phyloP scores from a whole-genome alignment of 2,888 invertebrate genomes.

The Melikaiella ostensackeni region DNA sequence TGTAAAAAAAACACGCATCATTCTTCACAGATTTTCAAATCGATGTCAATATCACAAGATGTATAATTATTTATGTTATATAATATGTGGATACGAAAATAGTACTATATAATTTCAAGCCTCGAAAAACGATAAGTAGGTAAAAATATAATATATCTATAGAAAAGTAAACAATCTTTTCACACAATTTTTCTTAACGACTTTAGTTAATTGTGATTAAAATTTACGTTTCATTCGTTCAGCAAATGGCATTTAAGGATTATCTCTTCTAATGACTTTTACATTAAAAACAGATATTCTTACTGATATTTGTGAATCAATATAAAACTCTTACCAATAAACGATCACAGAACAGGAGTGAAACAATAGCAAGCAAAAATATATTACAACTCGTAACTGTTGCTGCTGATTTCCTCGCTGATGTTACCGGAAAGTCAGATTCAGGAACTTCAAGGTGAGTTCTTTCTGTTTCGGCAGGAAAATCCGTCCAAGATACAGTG shows the following conservation, averaged over 20 bases:
- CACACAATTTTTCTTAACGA: not conserved
- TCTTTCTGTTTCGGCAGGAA: not conserved
- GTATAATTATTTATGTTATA: not conserved
- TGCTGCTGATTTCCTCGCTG: not conserved
- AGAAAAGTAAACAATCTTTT: not conserved
- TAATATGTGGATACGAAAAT: not conserved
- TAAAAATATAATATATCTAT: not conserved
- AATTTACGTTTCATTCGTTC: slow-evolving; percentile 8
- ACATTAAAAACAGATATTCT: not conserved
- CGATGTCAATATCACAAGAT: not conserved
- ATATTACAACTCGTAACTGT: not conserved
- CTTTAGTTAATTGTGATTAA: not conserved
- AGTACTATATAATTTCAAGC: not conserved
- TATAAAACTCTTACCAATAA: slow-evolving; percentile 1
- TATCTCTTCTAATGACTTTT: not conserved
- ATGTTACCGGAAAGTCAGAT: not conserved
- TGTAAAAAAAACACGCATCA: not conserved
- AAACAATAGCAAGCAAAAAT: slow-evolving; percentile 7
- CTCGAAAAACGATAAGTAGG: not conserved
- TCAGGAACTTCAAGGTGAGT: no score
- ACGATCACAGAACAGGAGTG: slow-evolving; percentile 9
- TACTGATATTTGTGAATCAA: not conserved
- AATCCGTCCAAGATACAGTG: not conserved
- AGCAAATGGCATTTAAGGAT: slow-evolving; percentile 12
- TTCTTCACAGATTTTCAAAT: not conserved